phyloP scores from a whole-genome alignment of 2,797 vertebrate species.

The Hapalemur alaotrensis region DNA sequence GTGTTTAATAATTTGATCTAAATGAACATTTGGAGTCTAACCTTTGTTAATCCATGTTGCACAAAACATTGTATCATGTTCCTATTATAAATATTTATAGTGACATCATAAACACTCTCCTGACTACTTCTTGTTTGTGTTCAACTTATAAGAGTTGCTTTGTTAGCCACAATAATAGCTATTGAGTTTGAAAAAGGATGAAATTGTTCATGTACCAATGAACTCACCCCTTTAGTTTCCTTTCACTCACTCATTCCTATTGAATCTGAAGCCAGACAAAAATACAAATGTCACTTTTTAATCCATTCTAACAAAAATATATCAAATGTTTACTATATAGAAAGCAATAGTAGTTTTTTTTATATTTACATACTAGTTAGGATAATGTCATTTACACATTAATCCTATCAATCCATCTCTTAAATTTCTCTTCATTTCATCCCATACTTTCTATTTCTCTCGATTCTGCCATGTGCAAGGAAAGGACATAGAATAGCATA shows the following conservation, averaged over 20 bases:
- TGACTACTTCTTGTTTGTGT: constrained; percentile 7
- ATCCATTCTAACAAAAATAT: constrained; percentile 46
- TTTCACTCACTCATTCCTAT: constrained; percentile 49
- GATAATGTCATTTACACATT: background rate
- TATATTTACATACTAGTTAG: background rate
- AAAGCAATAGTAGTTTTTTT: background rate
- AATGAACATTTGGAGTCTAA: background rate
- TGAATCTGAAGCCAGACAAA: constrained; percentile 50
- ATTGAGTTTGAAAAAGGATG: constrained; percentile 66
- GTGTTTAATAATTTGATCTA: constrained; percentile 28
- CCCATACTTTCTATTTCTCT: background rate
- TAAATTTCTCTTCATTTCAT: background rate
- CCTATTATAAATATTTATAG: constrained; percentile 50
- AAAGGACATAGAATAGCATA: background rate
- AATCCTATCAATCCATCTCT: background rate
- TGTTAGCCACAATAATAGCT: constrained; percentile 52
- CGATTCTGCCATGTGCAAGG: background rate
- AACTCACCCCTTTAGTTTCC: constrained; percentile 52
- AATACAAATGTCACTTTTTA: constrained; percentile 68
- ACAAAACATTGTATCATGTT: background rate
- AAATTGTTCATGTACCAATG: constrained; percentile 49
- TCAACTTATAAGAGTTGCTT: background rate
- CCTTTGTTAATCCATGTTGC: background rate
- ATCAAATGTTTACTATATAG: background rate
- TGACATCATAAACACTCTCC: background rate